Base-by-base conservation (phyloP, 1,140 invertebrate species). In the Drosophila nasuta region DNA sequence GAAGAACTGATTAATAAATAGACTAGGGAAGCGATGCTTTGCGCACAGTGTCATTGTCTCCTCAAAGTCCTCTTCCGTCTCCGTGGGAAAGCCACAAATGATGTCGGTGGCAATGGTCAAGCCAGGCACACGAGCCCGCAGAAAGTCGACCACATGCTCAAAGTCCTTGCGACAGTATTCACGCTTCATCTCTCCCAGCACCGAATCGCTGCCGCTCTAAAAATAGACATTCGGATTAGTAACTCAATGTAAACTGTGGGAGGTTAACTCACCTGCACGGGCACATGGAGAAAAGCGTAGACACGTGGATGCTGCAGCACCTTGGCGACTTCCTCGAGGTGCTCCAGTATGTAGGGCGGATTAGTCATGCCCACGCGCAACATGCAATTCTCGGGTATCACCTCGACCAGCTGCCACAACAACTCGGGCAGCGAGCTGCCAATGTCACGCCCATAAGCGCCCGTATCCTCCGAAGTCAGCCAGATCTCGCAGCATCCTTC, bases 1-100 rank as follows among this genome's bases (percentile, higher is more conserved):
- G 85, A 97, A 99, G 93, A 98, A 99, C 93, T 99, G 98, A 93
- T 99, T 99, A 68, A 99, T 99, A 92, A 99, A 99, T 3, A 99
- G 93, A 82, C 96, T 97, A 0, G 98, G 96, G 92, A 99, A 99
- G 80, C 96, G 95, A 88, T 99, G 98, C 90, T 98, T 96, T 60
- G 93, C 92, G 82, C 98, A 98, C 0, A 99, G 93, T 3, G 93
- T 92, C 94, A 99, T 93, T 0, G 98, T 99, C 65, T 98, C 95
- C 48, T 97, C 94, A 93, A 99, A 99, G 93, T 99, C 97, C 73
- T 94, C 91, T 17, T 97, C 96, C 0, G 97, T 99, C 94, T 99
- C 99, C 2, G 97, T 99, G 0, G 99, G 99, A 93, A 99, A 99
- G 0, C 98, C 99, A 93, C 98, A 99, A 85, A 99, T 99, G 38